A percentile compares a stretch with the other conserved stretches of the same genome.
phyloP scores from a whole-genome alignment of 1,140 invertebrate genomes.

The Drosophila kohkoa region DNA sequence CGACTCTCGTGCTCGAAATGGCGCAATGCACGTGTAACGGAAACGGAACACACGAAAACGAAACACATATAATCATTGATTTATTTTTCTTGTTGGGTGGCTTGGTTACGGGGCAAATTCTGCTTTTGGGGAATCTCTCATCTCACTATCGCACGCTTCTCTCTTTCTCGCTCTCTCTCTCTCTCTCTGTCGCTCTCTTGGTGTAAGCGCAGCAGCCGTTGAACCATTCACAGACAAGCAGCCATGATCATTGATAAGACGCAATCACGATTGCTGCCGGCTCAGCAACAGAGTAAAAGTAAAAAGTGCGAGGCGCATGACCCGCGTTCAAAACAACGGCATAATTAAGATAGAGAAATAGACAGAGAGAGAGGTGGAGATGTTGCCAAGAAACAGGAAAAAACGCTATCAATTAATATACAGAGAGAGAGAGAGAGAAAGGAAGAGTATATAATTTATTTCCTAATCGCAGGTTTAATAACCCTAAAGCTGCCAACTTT shows the following conservation, averaged over 20 bases:
- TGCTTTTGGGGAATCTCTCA: neutral
- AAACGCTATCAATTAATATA: neutral
- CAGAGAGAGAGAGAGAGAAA: no score
- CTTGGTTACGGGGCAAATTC: neutral
- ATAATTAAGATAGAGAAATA: neutral
- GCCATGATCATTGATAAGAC: constrained; percentile 23
- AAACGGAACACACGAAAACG: constrained; percentile 44
- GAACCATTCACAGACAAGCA: constrained; percentile 23
- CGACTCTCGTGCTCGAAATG: constrained; percentile 41
- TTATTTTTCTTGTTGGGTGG: constrained; percentile 2
- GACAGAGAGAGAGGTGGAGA: no score
- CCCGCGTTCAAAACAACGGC: neutral
- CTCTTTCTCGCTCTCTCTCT: neutral
- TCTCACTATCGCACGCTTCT: neutral
- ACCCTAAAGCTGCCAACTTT: neutral
- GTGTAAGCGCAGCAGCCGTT: neutral
- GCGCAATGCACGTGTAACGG: constrained; percentile 34
- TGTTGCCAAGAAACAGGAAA: neutral
- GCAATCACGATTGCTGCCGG: constrained; percentile 12
- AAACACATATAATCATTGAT: constrained; percentile 39
- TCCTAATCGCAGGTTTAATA: neutral
- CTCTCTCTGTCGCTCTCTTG: neutral
- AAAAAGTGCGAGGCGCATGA: constrained; percentile 12
- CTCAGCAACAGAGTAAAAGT: constrained; percentile 13
- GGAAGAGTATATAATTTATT: neutral